A percentile compares a stretch with the other conserved stretches of the same genome.
phyloP scores from a whole-genome alignment of 2,888 invertebrate genomes.

The Hecatera dysodea region DNA sequence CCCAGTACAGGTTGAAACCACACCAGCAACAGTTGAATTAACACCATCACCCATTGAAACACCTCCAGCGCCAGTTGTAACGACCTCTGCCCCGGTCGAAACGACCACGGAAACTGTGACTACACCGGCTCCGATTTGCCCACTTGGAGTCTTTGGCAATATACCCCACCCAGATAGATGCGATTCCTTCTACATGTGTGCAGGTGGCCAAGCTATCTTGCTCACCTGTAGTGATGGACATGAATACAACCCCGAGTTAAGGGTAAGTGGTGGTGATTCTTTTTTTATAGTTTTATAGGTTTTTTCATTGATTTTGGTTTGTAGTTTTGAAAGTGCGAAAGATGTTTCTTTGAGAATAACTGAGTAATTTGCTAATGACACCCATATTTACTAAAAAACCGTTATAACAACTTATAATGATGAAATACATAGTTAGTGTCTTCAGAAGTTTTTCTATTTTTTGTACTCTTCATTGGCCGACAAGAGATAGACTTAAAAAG shows the following conservation, averaged over 20 bases:
- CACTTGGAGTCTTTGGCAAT: conserved; percentile 64
- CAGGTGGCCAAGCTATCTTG: conserved; percentile 59
- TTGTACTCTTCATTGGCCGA: not conserved
- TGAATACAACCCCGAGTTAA: conserved; percentile 64
- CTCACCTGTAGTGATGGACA: conserved; percentile 65
- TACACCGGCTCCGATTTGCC: conserved; percentile 52
- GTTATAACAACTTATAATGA: no score
- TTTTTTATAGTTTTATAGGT: no score
- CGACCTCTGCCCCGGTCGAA: conserved; percentile 7
- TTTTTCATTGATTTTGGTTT: no score
- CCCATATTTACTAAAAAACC: no score
- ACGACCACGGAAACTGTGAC: not conserved
- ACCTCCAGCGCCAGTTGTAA: not conserved
- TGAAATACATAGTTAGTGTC: no score
- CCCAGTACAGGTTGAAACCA: not conserved
- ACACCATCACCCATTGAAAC: not conserved
- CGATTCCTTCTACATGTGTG: conserved; percentile 68
- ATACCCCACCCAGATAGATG: conserved; percentile 68
- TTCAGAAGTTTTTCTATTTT: no score
- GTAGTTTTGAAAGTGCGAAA: no score
- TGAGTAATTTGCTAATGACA: no score
- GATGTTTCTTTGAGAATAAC: no score
- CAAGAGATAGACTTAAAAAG: no score
- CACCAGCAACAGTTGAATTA: not conserved
- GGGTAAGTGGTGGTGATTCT: conserved; percentile 3